Conservation (phyloP, 2,888 invertebrate genomes). For the Colletes collaris region DNA sequence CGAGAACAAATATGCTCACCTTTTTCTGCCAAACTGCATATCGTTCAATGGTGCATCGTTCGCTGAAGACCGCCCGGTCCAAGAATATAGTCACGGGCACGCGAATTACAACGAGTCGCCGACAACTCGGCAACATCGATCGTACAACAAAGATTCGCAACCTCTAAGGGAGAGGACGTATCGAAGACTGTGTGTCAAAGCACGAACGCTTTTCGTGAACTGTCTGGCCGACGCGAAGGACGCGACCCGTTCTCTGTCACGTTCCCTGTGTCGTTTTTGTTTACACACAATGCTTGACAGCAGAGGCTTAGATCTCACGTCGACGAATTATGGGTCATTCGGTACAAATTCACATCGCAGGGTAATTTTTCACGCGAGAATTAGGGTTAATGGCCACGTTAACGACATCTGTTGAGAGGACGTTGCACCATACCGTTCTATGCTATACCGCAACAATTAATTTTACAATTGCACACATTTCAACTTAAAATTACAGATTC, state of each 20-base stretch:
- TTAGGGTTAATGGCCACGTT: background rate
- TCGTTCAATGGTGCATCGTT: conserved; percentile 61
- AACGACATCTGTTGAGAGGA: conserved; percentile 12
- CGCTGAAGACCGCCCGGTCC: conserved; percentile 10
- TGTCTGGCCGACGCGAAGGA: conserved; percentile 2
- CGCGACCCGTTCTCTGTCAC: conserved; percentile 15
- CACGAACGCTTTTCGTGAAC: conserved; percentile 19
- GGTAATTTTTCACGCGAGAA: conserved; percentile 43
- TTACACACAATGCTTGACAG: conserved; percentile 53
- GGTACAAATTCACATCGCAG: conserved; percentile 11
- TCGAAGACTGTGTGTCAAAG: conserved; percentile 36
- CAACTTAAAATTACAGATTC: too few species aligned
- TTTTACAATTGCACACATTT: too few species aligned
- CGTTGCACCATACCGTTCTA: background rate
- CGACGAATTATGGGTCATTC: conserved; percentile 30
- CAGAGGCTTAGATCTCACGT: conserved; percentile 23
- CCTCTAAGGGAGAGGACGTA: conserved; percentile 30
- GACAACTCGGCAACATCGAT: conserved; percentile 61
- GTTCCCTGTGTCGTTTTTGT: conserved; percentile 33
- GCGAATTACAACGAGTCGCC: conserved; percentile 31
- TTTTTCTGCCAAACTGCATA: conserved; percentile 59
- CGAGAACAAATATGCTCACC: conserved; percentile 58
- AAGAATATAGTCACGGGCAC: background rate
- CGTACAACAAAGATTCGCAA: conserved; percentile 37
- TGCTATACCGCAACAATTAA: too few species aligned